A percentile compares a stretch with the other conserved stretches of the same genome.
Evolutionary conservation across 2,888 invertebrate genomes (phyloP).

Genomic region (Schizaphis graminum): DNA sequence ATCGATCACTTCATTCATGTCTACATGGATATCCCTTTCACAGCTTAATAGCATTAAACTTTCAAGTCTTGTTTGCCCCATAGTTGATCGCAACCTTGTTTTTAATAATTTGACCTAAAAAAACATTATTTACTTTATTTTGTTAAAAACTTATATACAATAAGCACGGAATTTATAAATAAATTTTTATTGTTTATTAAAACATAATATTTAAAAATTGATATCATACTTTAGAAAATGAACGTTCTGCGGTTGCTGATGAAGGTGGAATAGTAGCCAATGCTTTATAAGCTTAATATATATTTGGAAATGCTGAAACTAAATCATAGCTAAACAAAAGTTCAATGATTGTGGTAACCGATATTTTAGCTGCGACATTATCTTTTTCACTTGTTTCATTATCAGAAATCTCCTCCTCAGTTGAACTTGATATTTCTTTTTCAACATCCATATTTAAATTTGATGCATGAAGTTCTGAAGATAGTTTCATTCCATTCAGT

Average conservation of each 20-base stretch:
- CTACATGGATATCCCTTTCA: neutral
- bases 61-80: neutral
- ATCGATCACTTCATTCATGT: too few relatives aligned
- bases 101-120: neutral
- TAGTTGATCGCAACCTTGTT: slow-evolving; percentile 3
- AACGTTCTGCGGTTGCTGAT: too few relatives aligned
- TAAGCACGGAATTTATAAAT: neutral
- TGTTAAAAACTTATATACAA: neutral
- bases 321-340: slow-evolving; percentile 4
- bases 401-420: neutral
- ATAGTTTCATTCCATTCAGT: neutral
- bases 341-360: neutral
- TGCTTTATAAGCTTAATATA: neutral
- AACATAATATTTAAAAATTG: too few relatives aligned
- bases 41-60: neutral
- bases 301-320: neutral
- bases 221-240: too few relatives aligned
- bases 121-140: neutral
- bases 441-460: neutral
- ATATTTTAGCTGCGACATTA: neutral
- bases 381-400: neutral
- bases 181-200: neutral
- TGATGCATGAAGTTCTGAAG: neutral
- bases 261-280: neutral
- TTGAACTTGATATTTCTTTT: neutral